Conservation (phyloP, 2,888 invertebrate genomes). For the Heliconius sara region DNA sequence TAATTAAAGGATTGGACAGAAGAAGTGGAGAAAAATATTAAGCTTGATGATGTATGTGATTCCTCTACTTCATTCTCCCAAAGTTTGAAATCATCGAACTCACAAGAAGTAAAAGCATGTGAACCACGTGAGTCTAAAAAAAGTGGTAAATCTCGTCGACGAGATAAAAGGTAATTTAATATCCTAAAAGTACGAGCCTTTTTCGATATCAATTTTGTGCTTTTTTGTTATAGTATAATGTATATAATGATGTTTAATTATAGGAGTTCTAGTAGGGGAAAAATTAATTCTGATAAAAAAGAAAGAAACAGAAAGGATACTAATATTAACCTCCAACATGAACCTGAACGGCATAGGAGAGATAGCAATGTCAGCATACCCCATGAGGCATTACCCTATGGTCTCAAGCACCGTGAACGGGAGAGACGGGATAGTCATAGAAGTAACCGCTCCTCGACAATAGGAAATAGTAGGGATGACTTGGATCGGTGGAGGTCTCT, state of each 20-base stretch:
- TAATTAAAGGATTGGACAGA: constrained; percentile 77
- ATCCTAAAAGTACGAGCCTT: not conserved
- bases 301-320: constrained; percentile 74
- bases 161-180: constrained; percentile 69
- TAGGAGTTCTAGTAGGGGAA: constrained; percentile 78
- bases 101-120: constrained; percentile 65
- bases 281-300: constrained; percentile 70
- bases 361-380: constrained; percentile 75
- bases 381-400: constrained; percentile 64
- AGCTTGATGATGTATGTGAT: constrained; percentile 73
- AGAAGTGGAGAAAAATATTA: constrained; percentile 79
- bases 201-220: not conserved
- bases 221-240: not conserved
- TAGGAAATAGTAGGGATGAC: constrained; percentile 78
- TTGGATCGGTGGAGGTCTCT: constrained; percentile 78
- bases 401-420: constrained; percentile 66
- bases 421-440: constrained; percentile 75
- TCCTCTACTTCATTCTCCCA: constrained; percentile 70
- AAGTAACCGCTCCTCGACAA: constrained; percentile 77
- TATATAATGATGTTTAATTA: not conserved
- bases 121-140: constrained; percentile 69
- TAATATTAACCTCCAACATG: constrained; percentile 70
- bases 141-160: constrained; percentile 68
- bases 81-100: constrained; percentile 59
- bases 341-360: constrained; percentile 64